Evolutionary conservation across 1,140 invertebrate genomes (phyloP), one percentile per base, ranked within the genome.

Genomic region (Aricia agestis): DNA sequence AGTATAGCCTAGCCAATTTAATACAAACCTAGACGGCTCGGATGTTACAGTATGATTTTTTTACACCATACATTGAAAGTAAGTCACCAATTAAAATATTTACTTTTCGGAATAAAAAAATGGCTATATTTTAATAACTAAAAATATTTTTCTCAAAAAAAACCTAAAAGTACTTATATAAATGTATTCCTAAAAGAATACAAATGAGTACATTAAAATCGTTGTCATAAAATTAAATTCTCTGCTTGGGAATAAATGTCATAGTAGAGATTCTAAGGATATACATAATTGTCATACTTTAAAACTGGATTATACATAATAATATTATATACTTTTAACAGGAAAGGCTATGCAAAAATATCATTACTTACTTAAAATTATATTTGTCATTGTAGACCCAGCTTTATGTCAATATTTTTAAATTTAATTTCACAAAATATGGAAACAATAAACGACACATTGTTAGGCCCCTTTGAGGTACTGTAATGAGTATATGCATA

Each of bases 401-500:
- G 10, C 13, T 52, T 15, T 52, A 52, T 9, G 1, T 13, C 1
- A 52, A 52, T 1, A 15, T 52, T 52, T 52, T 15, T 52, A 15
- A 52, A 15, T 52, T 52, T 13, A 52, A 52, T 13, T 52, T 52
- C 11, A 52, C 13, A 52, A 5, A 52, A 52, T 15, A 52, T 52
- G 1, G 45, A 11, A 52, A 52, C 1, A 13, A 15, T 9, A 52
- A 15, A 52, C 1, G 11, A 52, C 13, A 52, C 45, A 52, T 25
- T 19, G 58, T 63, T 63, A 63, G 59, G 59, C 31, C 58, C 52
- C 59, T 1, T 36, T 59, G 13, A 61, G 32, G 58, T 69, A 69
- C 68, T 63, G 58, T 25, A 69, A 69, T 69, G 58, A 69, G 68
- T 69, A 63, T 69, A 69, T 69, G 68, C 68, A 69, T 41, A 69